These are phyloP conservation scores for Macquaria australasica DNA, from an alignment of 2,113 vertebrate genomes.

Conservation along the genomic window DNA sequence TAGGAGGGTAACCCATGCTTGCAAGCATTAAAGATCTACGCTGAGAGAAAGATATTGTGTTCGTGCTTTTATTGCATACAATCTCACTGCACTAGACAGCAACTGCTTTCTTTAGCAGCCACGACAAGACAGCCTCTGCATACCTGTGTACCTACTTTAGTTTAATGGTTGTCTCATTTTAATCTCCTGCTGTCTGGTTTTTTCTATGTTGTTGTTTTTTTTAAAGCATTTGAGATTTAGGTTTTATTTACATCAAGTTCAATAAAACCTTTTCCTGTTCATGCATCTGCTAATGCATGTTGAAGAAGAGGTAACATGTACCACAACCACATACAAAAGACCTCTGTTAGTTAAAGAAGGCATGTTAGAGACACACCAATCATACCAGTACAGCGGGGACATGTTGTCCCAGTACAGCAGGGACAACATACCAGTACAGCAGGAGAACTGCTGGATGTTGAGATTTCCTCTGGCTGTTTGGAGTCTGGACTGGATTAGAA, in stretches of 20 bases:
- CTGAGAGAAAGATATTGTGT: no score
- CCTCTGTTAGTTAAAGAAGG: not conserved
- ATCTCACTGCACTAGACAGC: no score
- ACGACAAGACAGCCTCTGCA: no score
- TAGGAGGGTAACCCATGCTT: no score
- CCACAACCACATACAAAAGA: not conserved
- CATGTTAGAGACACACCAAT: not conserved
- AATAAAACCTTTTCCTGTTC: not conserved
- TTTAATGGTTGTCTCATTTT: not conserved
- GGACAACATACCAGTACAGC: fast-evolving
- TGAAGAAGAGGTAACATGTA: no score
- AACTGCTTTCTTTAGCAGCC: no score
- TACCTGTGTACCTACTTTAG: not conserved
- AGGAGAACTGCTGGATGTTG: not conserved
- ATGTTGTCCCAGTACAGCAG: not conserved
- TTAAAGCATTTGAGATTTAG: not conserved
- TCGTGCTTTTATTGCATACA: no score
- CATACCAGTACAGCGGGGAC: fast-evolving
- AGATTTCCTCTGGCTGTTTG: not conserved
- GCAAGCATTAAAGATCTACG: no score
- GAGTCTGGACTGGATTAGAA: not conserved
- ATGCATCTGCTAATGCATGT: not conserved
- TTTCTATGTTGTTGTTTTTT: not conserved
- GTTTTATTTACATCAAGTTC: not conserved
- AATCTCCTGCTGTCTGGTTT: not conserved